These are phyloP conservation scores for Hippolais icterina DNA, from an alignment of 2,113 vertebrate genomes.

Conservation along the genomic window DNA sequence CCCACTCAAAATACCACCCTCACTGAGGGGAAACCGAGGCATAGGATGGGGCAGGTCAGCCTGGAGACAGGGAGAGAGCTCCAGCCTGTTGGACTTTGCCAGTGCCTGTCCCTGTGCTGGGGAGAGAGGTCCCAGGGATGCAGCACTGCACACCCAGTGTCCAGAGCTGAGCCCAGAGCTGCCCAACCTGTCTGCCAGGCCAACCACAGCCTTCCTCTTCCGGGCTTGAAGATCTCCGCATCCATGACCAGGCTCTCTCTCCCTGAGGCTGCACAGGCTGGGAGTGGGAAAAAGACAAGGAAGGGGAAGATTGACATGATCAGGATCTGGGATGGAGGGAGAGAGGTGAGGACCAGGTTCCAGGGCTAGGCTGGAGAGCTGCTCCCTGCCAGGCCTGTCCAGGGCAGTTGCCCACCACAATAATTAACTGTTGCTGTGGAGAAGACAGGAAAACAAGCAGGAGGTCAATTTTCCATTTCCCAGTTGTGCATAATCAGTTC, in stretches of 20 bases:
- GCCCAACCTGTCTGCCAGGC: neutral
- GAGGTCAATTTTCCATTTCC: slow-evolving; percentile 53
- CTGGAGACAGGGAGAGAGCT: neutral
- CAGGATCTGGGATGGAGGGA: neutral
- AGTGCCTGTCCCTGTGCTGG: neutral
- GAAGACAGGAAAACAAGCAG: slow-evolving; percentile 5
- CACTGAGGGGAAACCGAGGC: neutral
- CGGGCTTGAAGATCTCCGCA: neutral
- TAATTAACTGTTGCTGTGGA: neutral
- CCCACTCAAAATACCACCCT: neutral
- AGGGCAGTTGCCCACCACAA: neutral
- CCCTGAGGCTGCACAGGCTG: neutral
- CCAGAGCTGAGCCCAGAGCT: neutral
- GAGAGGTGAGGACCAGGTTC: neutral
- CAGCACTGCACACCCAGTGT: too few relatives aligned
- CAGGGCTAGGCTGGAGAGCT: neutral
- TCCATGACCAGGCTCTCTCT: neutral
- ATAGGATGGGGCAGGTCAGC: neutral
- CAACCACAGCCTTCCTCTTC: neutral
- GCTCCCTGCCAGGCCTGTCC: neutral
- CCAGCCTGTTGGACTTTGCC: neutral
- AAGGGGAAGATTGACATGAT: neutral
- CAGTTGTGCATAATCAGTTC: slow-evolving; percentile 6
- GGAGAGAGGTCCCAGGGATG: neutral
- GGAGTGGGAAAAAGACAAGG: neutral